Conservation (phyloP, 53 echinoderm and acorn worm species). For the Echinarachnius parma region DNA sequence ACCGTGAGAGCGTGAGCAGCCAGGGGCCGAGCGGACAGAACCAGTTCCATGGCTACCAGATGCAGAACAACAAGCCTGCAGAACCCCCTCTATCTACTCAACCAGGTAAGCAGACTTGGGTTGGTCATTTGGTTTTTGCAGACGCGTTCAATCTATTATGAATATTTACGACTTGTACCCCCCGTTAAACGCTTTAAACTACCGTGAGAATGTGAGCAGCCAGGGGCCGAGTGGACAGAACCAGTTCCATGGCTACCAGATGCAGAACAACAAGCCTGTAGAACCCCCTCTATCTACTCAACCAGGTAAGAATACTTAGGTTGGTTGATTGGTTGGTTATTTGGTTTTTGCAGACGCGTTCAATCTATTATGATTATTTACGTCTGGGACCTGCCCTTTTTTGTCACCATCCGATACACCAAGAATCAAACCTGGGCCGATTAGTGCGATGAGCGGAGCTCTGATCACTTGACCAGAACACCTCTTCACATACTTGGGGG, state of each 20-base stretch:
- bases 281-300: conserved; percentile 73
- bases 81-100: conserved; percentile 83
- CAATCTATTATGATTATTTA: too few species aligned
- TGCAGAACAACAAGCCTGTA: conserved; percentile 24
- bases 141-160: too few species aligned
- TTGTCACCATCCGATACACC: too few species aligned
- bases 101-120: conserved; percentile 62
- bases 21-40: conserved; percentile 70
- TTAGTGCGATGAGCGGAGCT: too few species aligned
- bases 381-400: too few species aligned
- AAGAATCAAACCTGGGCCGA: too few species aligned
- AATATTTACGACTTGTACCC: too few species aligned
- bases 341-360: too few species aligned
- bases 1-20: conserved; percentile 62
- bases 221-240: conserved; percentile 62
- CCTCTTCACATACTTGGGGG: too few species aligned
- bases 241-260: conserved; percentile 62
- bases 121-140: too few species aligned
- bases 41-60: conserved; percentile 72
- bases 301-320: conserved; percentile 66
- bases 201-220: conserved; percentile 57
- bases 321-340: too few species aligned
- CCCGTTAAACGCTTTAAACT: conserved; percentile 66
- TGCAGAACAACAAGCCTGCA: conserved; percentile 36
- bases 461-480: too few species aligned